These are phyloP conservation scores for Athalia circularis DNA, from an alignment of 2,888 invertebrate genomes.

Conservation along the genomic window DNA sequence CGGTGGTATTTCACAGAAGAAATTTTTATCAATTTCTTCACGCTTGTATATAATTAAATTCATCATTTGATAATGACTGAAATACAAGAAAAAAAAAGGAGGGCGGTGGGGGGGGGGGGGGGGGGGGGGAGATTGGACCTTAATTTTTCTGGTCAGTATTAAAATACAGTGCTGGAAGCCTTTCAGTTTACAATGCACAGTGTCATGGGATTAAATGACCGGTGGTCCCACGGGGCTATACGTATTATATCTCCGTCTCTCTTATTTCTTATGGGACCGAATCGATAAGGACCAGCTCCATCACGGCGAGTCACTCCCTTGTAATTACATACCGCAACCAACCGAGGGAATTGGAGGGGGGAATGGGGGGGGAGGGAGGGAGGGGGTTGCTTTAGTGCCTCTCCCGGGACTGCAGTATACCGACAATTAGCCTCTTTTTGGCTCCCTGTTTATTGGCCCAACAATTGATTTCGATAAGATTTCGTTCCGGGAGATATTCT, in stretches of 20 bases:
- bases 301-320: conserved; percentile 70
- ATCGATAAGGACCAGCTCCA: conserved; percentile 49
- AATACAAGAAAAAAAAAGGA: too few relatives aligned
- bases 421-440: conserved; percentile 68
- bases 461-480: conserved; percentile 63
- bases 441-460: conserved; percentile 63
- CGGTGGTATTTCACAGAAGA: too few relatives aligned
- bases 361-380: conserved; percentile 48
- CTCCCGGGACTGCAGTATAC: conserved; percentile 53
- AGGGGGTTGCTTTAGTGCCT: conserved; percentile 43
- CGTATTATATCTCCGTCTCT: not conserved
- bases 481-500: conserved; percentile 8
- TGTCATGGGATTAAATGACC: conserved; percentile 71
- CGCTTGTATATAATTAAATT: too few relatives aligned
- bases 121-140: conserved; percentile 1
- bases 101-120: not conserved
- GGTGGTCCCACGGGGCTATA: conserved; percentile 43
- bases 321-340: conserved; percentile 71
- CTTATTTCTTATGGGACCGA: conserved; percentile 40
- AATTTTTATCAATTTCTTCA: too few relatives aligned
- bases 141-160: conserved; percentile 13
- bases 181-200: conserved; percentile 54
- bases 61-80: too few relatives aligned
- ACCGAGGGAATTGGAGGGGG: conserved; percentile 62
- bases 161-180: conserved; percentile 23